Conservation (phyloP, 2,113 vertebrate species). For the Seriola dumerili region DNA sequence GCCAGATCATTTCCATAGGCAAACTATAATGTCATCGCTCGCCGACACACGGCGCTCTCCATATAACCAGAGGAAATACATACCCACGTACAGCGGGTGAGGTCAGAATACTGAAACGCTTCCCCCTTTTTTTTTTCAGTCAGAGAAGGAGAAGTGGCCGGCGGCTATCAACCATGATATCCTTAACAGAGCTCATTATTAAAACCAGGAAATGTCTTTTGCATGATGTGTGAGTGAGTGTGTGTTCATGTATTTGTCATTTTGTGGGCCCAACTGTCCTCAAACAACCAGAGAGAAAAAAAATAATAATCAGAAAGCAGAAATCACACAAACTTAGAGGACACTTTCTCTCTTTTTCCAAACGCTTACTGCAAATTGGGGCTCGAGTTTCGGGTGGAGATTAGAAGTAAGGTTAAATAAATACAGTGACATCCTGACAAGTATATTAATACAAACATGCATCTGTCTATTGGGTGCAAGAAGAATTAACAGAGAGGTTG, state of each 20-base stretch:
- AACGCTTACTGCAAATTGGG: not conserved
- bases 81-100: slow-evolving; percentile 30
- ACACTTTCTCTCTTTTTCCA: not conserved
- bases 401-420: not conserved
- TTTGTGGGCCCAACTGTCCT: not conserved
- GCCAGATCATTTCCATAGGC: slow-evolving; percentile 47
- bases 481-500: not conserved
- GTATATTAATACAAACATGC: not conserved
- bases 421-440: not conserved
- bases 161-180: slow-evolving; percentile 30
- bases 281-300: not conserved
- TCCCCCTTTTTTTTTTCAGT: not conserved
- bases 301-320: not conserved
- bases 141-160: slow-evolving; percentile 23
- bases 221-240: slow-evolving; percentile 27
- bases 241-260: slow-evolving; percentile 17
- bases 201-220: slow-evolving; percentile 60
- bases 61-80: not conserved
- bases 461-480: not conserved
- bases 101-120: slow-evolving; percentile 43
- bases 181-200: slow-evolving; percentile 56
- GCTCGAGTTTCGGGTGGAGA: not conserved
- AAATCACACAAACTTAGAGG: not conserved
- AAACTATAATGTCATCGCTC: slow-evolving; percentile 42
- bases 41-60: slow-evolving; percentile 12